Evolutionary conservation across 2,797 vertebrate genomes (phyloP), one percentile per base, ranked within the genome.

Genomic region (Rhynchotus rufescens): DNA sequence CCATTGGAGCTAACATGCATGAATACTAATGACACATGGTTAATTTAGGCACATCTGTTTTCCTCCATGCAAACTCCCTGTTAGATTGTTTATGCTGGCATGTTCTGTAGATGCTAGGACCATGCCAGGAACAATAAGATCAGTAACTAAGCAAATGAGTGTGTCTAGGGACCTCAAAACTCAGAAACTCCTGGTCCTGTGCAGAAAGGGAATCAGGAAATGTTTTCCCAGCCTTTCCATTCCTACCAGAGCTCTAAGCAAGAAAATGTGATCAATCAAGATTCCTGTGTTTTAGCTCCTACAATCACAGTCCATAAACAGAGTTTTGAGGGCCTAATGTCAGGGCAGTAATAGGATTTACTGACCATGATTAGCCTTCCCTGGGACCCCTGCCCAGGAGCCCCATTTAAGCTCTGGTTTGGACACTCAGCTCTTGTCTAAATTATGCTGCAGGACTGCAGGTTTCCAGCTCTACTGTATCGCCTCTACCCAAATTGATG

Each of bases 281-380:
- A 40, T 9, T 54, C 26, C 6, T 6, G 34, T 60, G 66, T 4
- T 75, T 80, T 21, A 10, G 3, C 59, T 68, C 38, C 77, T 52
- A 13, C 25, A 68, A 0, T 23, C 26, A 2, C 25, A 78, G 62
- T 17, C 49, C 2, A 0, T 13, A 67, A 25, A 20, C 8, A 5
- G 30, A 62, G 26, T 0, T 34, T 91, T 38, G 52, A 59, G 44
- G 62, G 14, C n/a, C 54, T 44, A 9, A 0, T 7, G 32, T 34
- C 80, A 60, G 28, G 9, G 30, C 10, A 47, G 23, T 9, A 13
- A 56, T 19, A 30, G 2, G 15, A 12, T 69, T 57, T 49, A 26
- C 4, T 1, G 54, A 38, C 47, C 44, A 17, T 1, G 22, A 36
- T 26, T n/a, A 61, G 57, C 22, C 38, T 40, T 15, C 8, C 11